phyloP scores from a whole-genome alignment of 2,797 vertebrate genomes.

The Petrocephalus schoutedeni region DNA sequence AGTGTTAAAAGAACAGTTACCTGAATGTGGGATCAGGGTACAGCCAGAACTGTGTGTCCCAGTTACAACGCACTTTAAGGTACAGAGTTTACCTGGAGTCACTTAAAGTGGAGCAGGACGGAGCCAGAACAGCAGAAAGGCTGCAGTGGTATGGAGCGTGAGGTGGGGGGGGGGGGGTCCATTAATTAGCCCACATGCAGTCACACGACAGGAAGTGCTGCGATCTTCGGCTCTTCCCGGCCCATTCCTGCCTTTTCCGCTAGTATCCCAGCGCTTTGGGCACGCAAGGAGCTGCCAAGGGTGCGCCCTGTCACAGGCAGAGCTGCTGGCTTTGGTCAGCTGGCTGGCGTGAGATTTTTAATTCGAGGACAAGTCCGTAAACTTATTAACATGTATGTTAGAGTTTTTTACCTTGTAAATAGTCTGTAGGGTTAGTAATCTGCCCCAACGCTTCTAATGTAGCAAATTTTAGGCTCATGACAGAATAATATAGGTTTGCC shows the following conservation, averaged over 20 bases:
- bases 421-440: too few relatives aligned
- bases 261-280: conserved; percentile 56
- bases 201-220: conserved; percentile 50
- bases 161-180: conserved; percentile 25
- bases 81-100: conserved; percentile 30
- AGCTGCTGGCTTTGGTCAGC: too few relatives aligned
- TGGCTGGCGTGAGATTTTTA: too few relatives aligned
- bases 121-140: conserved; percentile 37
- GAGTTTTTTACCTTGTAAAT: too few relatives aligned
- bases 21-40: neutral
- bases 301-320: conserved; percentile 38
- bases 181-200: conserved; percentile 61
- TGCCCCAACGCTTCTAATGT: too few relatives aligned
- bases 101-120: conserved; percentile 36
- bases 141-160: neutral
- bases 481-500: too few relatives aligned
- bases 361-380: too few relatives aligned
- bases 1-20: neutral
- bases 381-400: too few relatives aligned
- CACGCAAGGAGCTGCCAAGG: conserved; percentile 55
- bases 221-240: neutral
- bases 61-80: conserved; percentile 6
- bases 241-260: conserved; percentile 36
- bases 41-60: conserved; percentile 9
- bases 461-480: too few relatives aligned